Percentiles rank a stretch among this genome's conserved stretches.
phyloP scores from a whole-genome alignment of 1,140 invertebrate genomes.

The Lineus longissimus region DNA sequence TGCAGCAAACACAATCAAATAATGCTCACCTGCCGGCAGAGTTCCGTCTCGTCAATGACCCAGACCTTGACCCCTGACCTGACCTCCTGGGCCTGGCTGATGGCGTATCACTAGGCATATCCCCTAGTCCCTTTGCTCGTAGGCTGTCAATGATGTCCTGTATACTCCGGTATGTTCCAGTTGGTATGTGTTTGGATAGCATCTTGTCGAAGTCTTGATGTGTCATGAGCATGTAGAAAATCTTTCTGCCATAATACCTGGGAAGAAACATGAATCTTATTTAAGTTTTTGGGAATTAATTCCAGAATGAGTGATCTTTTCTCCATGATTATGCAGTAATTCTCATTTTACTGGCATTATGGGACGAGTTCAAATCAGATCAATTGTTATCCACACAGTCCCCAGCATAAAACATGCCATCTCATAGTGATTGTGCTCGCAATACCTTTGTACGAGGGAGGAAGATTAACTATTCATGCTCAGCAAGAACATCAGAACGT shows the following conservation, averaged over 20 bases:
- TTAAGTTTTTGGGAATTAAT: neutral
- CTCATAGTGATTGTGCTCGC: too few relatives aligned
- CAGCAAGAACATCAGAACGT: too few relatives aligned
- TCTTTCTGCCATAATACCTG: slow-evolving; percentile 66
- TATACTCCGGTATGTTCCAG: slow-evolving; percentile 64
- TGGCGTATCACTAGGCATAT: slow-evolving; percentile 44
- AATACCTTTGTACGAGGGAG: too few relatives aligned
- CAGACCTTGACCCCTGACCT: slow-evolving; percentile 39
- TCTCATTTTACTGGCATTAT: neutral
- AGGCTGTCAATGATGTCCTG: slow-evolving; percentile 65
- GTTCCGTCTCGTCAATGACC: slow-evolving; percentile 38
- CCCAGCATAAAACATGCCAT: neutral
- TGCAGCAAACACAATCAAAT: neutral
- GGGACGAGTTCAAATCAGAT: too few relatives aligned
- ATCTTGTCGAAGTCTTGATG: slow-evolving; percentile 65
- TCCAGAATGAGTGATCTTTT: neutral
- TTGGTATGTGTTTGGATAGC: slow-evolving; percentile 64
- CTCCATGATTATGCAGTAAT: neutral
- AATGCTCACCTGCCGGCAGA: slow-evolving; percentile 40
- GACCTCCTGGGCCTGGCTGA: slow-evolving; percentile 42
- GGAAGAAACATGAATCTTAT: slow-evolving; percentile 30
- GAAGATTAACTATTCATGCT: too few relatives aligned
- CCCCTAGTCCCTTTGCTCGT: slow-evolving; percentile 52
- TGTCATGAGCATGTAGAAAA: slow-evolving; percentile 61
- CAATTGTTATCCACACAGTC: too few relatives aligned